Evolutionary conservation across 2,888 invertebrate genomes (phyloP).

Genomic region (Limnephilus rhombicus): DNA sequence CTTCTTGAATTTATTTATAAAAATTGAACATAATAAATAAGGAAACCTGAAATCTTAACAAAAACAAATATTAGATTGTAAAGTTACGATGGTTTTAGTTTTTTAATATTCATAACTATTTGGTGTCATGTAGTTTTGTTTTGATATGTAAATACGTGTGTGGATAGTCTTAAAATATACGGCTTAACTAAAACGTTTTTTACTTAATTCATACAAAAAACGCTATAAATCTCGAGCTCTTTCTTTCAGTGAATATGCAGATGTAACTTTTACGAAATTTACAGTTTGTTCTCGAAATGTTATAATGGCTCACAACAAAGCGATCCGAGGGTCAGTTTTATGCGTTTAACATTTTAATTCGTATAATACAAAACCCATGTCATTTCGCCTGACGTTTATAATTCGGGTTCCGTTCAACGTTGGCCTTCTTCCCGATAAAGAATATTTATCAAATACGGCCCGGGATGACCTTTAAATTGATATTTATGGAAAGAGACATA

Average conservation of each 20-base stretch:
- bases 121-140: not conserved
- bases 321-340: constrained; percentile 39
- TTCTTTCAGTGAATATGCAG: not conserved
- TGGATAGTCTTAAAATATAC: not conserved
- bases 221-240: not conserved
- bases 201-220: constrained; percentile 1
- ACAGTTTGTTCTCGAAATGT: not conserved
- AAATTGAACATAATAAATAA: not conserved
- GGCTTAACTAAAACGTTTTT: not conserved
- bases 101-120: not conserved
- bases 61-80: not conserved
- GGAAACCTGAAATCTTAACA: not conserved
- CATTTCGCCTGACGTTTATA: constrained; percentile 59
- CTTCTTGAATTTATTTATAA: too few relatives aligned
- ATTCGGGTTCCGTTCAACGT: constrained; percentile 62
- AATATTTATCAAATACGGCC: constrained; percentile 60
- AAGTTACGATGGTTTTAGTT: too few relatives aligned
- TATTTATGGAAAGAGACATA: constrained; percentile 63
- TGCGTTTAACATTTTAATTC: constrained; percentile 59
- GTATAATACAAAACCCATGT: constrained; percentile 61
- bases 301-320: constrained; percentile 53
- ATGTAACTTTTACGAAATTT: constrained; percentile 18
- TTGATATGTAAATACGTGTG: not conserved
- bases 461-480: constrained; percentile 63
- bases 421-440: constrained; percentile 47